phyloP scores from a whole-genome alignment of 1,140 invertebrate species.

The Ptiloglossa arizonensis region DNA sequence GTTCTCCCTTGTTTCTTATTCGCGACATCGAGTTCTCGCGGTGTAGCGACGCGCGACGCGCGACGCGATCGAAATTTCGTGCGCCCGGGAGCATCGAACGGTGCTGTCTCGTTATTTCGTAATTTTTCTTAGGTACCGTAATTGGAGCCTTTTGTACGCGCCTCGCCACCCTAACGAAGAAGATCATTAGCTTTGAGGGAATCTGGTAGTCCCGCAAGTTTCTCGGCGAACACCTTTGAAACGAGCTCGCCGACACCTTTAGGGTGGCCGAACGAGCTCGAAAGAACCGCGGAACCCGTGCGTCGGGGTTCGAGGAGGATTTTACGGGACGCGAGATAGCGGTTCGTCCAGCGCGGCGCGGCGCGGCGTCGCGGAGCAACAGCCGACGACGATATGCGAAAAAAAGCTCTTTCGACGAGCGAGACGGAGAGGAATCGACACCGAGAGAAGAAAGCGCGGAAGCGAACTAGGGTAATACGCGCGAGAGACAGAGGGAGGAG shows the following conservation, averaged over 20 bases:
- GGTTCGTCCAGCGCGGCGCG: no score
- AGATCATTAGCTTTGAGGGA: slow-evolving; percentile 53
- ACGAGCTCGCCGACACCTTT: slow-evolving; percentile 47
- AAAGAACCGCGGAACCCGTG: slow-evolving; percentile 43
- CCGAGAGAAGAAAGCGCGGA: slow-evolving; percentile 13
- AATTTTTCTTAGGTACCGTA: slow-evolving; percentile 47
- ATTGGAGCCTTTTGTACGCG: slow-evolving; percentile 48
- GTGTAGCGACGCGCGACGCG: neutral
- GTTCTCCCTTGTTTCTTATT: slow-evolving; percentile 20
- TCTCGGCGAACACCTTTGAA: slow-evolving; percentile 50
- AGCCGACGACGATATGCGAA: slow-evolving; percentile 57
- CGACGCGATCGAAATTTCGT: slow-evolving; percentile 41
- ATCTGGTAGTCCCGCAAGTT: slow-evolving; percentile 50
- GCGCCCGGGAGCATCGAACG: slow-evolving; percentile 50
- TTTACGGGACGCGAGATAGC: slow-evolving; percentile 59
- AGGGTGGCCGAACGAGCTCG: slow-evolving; percentile 39
- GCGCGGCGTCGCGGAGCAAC: slow-evolving; percentile 41
- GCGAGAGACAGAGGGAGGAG: slow-evolving; percentile 18
- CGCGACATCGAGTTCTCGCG: slow-evolving; percentile 8
- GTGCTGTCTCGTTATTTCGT: slow-evolving; percentile 50
- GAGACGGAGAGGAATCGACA: no score
- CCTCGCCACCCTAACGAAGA: slow-evolving; percentile 49
- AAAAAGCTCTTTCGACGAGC: slow-evolving; percentile 74
- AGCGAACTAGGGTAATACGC: neutral
- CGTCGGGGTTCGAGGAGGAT: slow-evolving; percentile 60